Conservation (phyloP, 2,888 invertebrate genomes). For the Oxyscelio sp. region DNA sequence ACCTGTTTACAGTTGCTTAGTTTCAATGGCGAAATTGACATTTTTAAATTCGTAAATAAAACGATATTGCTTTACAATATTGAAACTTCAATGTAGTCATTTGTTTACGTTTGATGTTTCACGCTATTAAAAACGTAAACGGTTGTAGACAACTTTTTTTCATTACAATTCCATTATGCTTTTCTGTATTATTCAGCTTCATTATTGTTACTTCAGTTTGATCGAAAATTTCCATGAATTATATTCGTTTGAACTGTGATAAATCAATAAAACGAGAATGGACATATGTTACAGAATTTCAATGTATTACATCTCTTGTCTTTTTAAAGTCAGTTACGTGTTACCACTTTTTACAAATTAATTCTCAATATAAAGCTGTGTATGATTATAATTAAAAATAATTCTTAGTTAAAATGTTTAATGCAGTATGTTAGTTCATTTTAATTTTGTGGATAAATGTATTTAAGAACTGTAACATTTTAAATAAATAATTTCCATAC, state of each 20-base stretch:
- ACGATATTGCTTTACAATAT: not conserved
- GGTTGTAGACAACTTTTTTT: no score
- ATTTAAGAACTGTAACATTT: no score
- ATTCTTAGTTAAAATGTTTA: no score
- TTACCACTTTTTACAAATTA: no score
- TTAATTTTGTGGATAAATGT: no score
- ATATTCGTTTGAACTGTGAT: constrained; percentile 41
- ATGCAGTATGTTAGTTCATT: no score
- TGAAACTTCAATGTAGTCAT: constrained; percentile 4
- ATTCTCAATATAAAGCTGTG: no score
- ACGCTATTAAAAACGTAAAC: no score
- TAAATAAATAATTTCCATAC: no score
- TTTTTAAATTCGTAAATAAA: constrained; percentile 4
- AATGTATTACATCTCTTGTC: constrained; percentile 21
- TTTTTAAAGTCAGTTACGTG: no score
- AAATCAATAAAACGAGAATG: constrained; percentile 46
- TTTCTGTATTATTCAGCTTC: constrained; percentile 14
- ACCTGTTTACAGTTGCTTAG: constrained; percentile 24
- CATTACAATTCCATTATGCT: constrained; percentile 22
- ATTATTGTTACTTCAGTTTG: constrained; percentile 35
- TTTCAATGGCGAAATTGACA: constrained; percentile 1
- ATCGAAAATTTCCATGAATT: constrained; percentile 47
- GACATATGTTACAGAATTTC: constrained; percentile 36
- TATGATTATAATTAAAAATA: no score
- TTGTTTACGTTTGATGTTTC: not conserved